Percentiles rank a stretch among this genome's conserved stretches.
These are phyloP conservation scores for Tiliqua scincoides DNA, from an alignment of 2,113 vertebrate species.

Conservation along the genomic window DNA sequence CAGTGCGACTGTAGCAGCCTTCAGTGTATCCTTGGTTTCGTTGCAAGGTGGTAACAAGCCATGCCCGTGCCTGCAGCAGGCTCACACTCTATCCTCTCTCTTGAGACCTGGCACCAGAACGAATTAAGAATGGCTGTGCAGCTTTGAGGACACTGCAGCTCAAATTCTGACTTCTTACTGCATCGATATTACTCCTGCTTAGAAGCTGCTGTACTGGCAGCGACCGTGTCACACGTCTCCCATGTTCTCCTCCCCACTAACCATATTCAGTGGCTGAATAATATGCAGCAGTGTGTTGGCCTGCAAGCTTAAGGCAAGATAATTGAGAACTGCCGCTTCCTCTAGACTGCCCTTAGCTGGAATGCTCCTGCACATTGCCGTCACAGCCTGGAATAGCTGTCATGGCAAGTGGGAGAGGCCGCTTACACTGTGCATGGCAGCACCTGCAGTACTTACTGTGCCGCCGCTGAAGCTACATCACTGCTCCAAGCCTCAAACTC, in stretches of 20 bases:
- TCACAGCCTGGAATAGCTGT: too few relatives aligned
- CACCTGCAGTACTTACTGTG: too few relatives aligned
- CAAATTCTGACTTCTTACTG: background rate
- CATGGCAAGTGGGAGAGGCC: too few relatives aligned
- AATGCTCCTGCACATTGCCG: too few relatives aligned
- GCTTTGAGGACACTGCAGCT: background rate
- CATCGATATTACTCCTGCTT: background rate
- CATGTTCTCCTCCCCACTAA: background rate
- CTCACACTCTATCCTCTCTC: background rate
- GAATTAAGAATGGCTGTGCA: background rate
- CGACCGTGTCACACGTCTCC: background rate
- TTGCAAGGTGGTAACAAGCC: background rate
- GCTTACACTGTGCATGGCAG: too few relatives aligned
- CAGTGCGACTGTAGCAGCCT: background rate
- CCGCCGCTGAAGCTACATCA: too few relatives aligned
- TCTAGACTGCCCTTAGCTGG: background rate
- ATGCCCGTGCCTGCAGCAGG: background rate
- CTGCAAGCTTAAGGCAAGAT: background rate
- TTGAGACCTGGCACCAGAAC: background rate
- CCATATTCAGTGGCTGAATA: background rate
- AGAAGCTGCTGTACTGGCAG: background rate
- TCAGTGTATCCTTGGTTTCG: background rate
- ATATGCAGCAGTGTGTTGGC: background rate
- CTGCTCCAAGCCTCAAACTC: too few relatives aligned
- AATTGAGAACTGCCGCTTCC: too few relatives aligned